Evolutionary conservation across 2,888 invertebrate species (phyloP).

Genomic region (Macropis europaea): DNA sequence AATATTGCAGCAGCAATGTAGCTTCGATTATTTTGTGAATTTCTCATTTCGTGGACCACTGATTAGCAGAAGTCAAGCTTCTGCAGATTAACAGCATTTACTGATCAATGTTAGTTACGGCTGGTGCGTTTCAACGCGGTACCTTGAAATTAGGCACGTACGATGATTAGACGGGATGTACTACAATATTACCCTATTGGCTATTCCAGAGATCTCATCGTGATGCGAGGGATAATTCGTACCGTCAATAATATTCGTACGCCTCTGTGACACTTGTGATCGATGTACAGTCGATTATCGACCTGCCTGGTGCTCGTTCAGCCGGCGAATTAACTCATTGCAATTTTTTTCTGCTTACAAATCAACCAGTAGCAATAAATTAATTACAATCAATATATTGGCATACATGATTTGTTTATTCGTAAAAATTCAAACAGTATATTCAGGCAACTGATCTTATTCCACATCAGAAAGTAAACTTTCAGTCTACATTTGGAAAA

Average conservation of each 20-base stretch:
- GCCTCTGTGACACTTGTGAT: slow-evolving; percentile 33
- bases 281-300: slow-evolving; percentile 33
- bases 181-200: slow-evolving; percentile 53
- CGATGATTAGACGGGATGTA: slow-evolving; percentile 73
- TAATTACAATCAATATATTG: too few relatives aligned
- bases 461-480: too few relatives aligned
- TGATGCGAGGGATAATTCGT: slow-evolving; percentile 60
- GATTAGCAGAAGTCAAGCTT: slow-evolving; percentile 69
- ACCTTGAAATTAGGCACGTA: slow-evolving; percentile 75
- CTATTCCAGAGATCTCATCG: slow-evolving; percentile 51
- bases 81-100: slow-evolving; percentile 73
- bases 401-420: too few relatives aligned
- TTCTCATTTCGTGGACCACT: slow-evolving; percentile 34
- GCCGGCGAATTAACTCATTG: too few relatives aligned
- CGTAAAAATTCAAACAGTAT: too few relatives aligned
- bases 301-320: too few relatives aligned
- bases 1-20: too few relatives aligned
- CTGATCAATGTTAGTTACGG: slow-evolving; percentile 73
- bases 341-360: too few relatives aligned
- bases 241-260: slow-evolving; percentile 58
- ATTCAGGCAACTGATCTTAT: too few relatives aligned
- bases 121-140: slow-evolving; percentile 66
- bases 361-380: too few relatives aligned
- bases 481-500: too few relatives aligned
- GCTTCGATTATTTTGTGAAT: background rate